Base-by-base conservation (phyloP, 1,140 invertebrate genomes). In the Lepidostoma basale region DNA sequence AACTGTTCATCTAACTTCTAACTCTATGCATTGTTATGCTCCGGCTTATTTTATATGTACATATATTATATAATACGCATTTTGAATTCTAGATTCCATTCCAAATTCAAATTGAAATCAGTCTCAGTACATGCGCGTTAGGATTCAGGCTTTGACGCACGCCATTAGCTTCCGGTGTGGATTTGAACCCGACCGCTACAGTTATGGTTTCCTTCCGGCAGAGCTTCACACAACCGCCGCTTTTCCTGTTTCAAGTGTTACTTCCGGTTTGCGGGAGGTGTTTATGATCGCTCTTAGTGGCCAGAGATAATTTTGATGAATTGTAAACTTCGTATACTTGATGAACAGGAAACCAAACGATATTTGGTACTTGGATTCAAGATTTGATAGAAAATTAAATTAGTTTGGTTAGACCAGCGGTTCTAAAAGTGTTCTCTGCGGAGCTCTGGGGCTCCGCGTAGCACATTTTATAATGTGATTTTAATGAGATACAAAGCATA, bases 161-260 rank as follows among this genome's bases (percentile, higher is more conserved):
- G 23, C 45, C 45, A 12, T 23, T 22, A 23, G 6, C 45, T 22
- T 49, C 45, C 45, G 45, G 45, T 23, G 18, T 22, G 45, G 45
- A 23, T 22, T 49, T 49, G 8, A 23, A 49, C 44, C 45, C 18
- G 22, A 8, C 45, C 8, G 20, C 25, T 18, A 49, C 45, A 49
- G 45, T 49, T 49, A 49, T 49, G 22, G 45, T 12, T 49, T 49
- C 45, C 45, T 49, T 49, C 45, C 45, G 18, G 45, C 10, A 20
- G 45, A 25, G 20, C 18, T 18, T 23, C 45, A 49, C 18, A 49
- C 23, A 22, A 49, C 45, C 45, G 45, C 45, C 45, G 45, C 22
- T 49, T 18, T 49, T 49, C 45, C 45, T 49, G 45, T 49, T 49
- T 49, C 45, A 49, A 49, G 45, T 49, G 45, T 49, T 49, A 49